Conservation (phyloP, 2,113 vertebrate genomes). For the Anser cygnoides region DNA sequence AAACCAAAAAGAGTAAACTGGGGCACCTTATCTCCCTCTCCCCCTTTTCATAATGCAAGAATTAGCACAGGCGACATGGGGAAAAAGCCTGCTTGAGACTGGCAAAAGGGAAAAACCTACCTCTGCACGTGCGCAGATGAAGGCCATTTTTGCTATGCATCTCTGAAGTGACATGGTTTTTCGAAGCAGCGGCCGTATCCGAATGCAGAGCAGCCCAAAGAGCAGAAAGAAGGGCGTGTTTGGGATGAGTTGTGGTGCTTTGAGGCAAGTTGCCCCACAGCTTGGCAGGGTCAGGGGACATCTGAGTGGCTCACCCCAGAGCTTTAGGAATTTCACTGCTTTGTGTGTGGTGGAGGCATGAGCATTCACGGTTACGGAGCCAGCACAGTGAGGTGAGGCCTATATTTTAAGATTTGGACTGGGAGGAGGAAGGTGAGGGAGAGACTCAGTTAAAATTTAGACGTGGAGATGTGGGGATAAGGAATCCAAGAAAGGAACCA, state of each 20-base stretch:
- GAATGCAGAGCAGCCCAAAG: neutral
- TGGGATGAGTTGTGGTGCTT: neutral
- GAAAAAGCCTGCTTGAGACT: neutral
- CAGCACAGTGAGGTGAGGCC: neutral
- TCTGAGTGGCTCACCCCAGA: neutral
- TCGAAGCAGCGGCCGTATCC: neutral
- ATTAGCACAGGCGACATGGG: neutral
- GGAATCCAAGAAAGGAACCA: neutral
- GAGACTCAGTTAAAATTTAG: neutral
- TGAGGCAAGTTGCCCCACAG: neutral
- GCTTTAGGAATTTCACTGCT: neutral
- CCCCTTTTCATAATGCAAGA: neutral
- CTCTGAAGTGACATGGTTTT: neutral
- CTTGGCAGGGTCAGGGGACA: neutral
- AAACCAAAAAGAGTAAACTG: neutral
- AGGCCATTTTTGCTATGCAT: fast-evolving
- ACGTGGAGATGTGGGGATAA: neutral
- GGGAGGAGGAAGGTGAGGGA: neutral
- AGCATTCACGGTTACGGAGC: neutral
- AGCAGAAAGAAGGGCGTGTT: neutral
- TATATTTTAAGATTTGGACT: neutral
- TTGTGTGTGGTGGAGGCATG: neutral
- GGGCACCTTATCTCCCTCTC: too few relatives aligned
- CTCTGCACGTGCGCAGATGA: neutral
- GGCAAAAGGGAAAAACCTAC: neutral